Conservation (phyloP, 1,140 invertebrate species). For the Ceratina calcarata region DNA sequence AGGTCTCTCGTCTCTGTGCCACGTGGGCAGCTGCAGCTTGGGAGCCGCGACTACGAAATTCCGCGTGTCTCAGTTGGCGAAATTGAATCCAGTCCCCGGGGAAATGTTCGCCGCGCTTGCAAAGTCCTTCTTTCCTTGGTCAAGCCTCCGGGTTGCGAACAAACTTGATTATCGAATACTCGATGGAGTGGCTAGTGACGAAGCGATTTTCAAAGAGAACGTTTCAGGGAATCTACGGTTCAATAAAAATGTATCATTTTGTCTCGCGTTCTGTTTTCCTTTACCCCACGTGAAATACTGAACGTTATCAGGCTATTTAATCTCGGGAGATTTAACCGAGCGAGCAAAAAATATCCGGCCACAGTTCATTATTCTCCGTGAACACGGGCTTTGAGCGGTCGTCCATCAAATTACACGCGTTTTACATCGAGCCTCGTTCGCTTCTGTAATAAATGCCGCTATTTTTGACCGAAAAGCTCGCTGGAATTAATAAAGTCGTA, state of each 20-base stretch:
- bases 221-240: too few species aligned
- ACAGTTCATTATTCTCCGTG: background rate
- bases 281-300: background rate
- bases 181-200: background rate
- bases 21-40: constrained; percentile 66
- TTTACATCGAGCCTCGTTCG: background rate
- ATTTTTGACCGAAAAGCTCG: background rate
- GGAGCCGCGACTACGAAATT: constrained; percentile 65
- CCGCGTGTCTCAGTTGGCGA: constrained; percentile 65
- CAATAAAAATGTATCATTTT: background rate
- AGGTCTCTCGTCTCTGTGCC: constrained; percentile 63
- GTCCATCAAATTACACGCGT: background rate
- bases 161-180: constrained; percentile 68
- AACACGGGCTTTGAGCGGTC: background rate
- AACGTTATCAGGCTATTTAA: background rate
- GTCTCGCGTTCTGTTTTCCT: background rate
- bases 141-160: constrained; percentile 39
- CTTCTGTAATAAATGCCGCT: background rate
- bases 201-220: background rate
- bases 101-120: constrained; percentile 68
- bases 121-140: constrained; percentile 36
- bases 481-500: background rate
- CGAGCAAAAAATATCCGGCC: background rate
- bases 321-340: background rate
- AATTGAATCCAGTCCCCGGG: constrained; percentile 73